A percentile compares a stretch with the other conserved stretches of the same genome.
These are phyloP conservation scores for Lysandra bellargus DNA, from an alignment of 2,888 invertebrate genomes.

Conservation along the genomic window DNA sequence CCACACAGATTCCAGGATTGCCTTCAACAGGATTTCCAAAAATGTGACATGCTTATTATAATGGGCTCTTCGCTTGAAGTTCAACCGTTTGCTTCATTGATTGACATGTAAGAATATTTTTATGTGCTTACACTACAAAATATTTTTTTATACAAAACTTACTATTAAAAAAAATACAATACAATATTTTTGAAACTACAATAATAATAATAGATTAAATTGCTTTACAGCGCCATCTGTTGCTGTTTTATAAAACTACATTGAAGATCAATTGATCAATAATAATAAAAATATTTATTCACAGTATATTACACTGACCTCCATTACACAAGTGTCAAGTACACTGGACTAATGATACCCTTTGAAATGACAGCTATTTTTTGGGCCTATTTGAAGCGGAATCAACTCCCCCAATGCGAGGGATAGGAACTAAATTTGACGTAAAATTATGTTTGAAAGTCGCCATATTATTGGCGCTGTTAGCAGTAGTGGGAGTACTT, in stretches of 20 bases:
- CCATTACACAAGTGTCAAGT: too few species aligned
- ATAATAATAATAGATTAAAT: neutral
- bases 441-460: too few species aligned
- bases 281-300: neutral
- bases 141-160: neutral
- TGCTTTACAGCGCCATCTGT: neutral
- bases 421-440: too few species aligned
- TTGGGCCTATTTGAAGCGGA: too few species aligned
- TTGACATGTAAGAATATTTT: conserved; percentile 83
- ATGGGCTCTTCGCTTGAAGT: conserved; percentile 97
- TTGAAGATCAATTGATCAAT: neutral
- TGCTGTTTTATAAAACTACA: neutral
- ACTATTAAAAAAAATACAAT: neutral
- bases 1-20: conserved; percentile 88
- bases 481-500: too few species aligned
- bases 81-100: conserved; percentile 95
- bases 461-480: too few species aligned
- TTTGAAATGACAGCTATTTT: too few species aligned
- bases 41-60: conserved; percentile 95
- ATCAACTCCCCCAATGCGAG: too few species aligned
- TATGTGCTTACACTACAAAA: neutral
- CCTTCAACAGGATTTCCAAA: conserved; percentile 86
- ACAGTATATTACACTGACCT: neutral
- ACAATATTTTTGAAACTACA: neutral
- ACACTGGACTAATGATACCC: too few species aligned